Conservation (phyloP, 2,888 invertebrate genomes). For the Hyalella azteca region DNA sequence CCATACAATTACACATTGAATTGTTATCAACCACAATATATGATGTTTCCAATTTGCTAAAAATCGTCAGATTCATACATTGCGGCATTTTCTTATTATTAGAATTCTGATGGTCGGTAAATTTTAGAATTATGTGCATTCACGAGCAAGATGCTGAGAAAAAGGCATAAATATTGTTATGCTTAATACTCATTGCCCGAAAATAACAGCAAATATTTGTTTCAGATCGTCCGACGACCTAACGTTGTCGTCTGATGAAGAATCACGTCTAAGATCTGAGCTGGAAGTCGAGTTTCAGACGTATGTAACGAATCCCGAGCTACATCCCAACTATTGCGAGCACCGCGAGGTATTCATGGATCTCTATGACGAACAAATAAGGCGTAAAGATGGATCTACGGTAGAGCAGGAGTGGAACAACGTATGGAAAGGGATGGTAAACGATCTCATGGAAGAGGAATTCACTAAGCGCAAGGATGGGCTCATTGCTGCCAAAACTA, state of each 20-base stretch:
- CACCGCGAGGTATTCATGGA: not conserved
- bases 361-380: not conserved
- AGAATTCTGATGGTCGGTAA: too few species aligned
- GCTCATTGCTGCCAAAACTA: conserved; percentile 5
- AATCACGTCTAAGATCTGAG: not conserved
- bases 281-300: not conserved
- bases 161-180: too few species aligned
- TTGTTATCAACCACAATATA: too few species aligned
- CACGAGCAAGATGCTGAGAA: too few species aligned
- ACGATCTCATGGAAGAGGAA: conserved; percentile 13
- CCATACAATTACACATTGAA: too few species aligned
- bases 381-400: not conserved
- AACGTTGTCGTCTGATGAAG: not conserved
- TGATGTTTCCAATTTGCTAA: too few species aligned
- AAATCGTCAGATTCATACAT: too few species aligned
- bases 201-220: too few species aligned
- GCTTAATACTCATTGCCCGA: too few species aligned
- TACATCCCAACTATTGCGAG: conserved; percentile 13
- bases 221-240: not conserved
- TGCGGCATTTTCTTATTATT: too few species aligned
- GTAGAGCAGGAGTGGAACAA: not conserved
- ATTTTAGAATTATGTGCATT: too few species aligned
- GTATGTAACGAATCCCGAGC: not conserved
- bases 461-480: not conserved
- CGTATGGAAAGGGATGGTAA: not conserved